A percentile compares a stretch with the other conserved stretches of the same genome.
Conservation (phyloP, 2,113 vertebrate species). For the Hippocampus barbouri region DNA sequence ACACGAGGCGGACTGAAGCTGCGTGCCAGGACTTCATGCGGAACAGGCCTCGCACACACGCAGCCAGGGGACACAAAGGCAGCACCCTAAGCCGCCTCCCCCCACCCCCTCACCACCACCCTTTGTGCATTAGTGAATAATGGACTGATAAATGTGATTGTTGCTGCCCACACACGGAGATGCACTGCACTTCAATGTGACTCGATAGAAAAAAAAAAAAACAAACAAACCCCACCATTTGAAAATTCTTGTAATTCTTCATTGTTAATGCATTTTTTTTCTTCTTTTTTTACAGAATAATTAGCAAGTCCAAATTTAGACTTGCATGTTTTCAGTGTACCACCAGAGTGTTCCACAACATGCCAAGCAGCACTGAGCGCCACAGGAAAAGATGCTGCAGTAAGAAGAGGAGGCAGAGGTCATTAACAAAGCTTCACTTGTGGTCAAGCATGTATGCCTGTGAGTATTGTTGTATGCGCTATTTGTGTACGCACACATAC, state of each 20-base stretch:
- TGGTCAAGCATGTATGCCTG: neutral
- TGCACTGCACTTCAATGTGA: slow-evolving; percentile 25
- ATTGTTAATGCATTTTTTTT: too few species aligned
- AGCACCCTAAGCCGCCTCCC: neutral
- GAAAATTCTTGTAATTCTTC: too few species aligned
- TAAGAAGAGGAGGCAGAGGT: too few species aligned
- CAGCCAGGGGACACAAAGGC: neutral
- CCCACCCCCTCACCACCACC: neutral
- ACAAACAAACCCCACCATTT: too few species aligned
- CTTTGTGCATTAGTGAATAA: slow-evolving; percentile 55
- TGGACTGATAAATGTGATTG: slow-evolving; percentile 52
- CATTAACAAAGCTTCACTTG: too few species aligned
- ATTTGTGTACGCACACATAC: too few species aligned
- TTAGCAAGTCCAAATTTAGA: too few species aligned
- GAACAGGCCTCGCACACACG: slow-evolving; percentile 56
- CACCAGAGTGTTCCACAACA: neutral
- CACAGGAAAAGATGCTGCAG: too few species aligned
- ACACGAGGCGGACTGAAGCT: slow-evolving; percentile 59
- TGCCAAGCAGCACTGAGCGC: too few species aligned
- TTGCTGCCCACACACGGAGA: slow-evolving; percentile 27
- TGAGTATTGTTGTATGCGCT: slow-evolving; percentile 3
- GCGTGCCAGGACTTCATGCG: slow-evolving; percentile 69
- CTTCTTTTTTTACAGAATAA: too few species aligned
- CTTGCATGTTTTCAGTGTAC: neutral
- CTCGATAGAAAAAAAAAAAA: neutral